phyloP scores from a whole-genome alignment of 64 coral and sea anemone genomes.

The Stichodactyla helianthus region DNA sequence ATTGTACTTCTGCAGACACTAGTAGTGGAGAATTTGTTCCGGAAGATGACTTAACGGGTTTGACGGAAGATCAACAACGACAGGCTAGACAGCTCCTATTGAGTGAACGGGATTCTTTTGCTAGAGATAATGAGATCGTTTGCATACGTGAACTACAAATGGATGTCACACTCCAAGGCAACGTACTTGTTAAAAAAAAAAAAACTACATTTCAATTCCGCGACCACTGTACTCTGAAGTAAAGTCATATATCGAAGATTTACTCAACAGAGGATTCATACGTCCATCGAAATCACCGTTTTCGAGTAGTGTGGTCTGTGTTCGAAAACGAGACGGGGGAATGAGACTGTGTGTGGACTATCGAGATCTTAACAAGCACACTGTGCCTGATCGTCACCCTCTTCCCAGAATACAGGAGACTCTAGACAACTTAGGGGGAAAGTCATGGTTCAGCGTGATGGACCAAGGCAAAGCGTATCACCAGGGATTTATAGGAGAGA shows the following conservation, averaged over 20 bases:
- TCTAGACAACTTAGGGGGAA: slow-evolving; percentile 42
- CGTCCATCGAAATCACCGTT: slow-evolving; percentile 31
- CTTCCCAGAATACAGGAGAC: slow-evolving; percentile 38
- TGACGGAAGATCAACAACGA: slow-evolving; percentile 13
- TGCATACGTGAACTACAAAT: slow-evolving; percentile 35
- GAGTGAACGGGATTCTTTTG: slow-evolving; percentile 2
- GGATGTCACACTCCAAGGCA: slow-evolving; percentile 20
- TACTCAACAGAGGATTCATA: slow-evolving; percentile 26
- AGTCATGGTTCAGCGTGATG: slow-evolving; percentile 31
- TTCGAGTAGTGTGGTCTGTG: slow-evolving; percentile 22
- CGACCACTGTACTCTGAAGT: slow-evolving; percentile 25
- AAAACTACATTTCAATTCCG: slow-evolving; percentile 28
- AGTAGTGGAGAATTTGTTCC: neutral
- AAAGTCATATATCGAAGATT: slow-evolving; percentile 27
- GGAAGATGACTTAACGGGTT: slow-evolving; percentile 36
- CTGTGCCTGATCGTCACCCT: slow-evolving; percentile 28
- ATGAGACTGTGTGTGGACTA: slow-evolving; percentile 33
- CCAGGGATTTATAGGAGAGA: slow-evolving; percentile 15
- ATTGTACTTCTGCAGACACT: too few species aligned
- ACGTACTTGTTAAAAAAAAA: slow-evolving; percentile 23
- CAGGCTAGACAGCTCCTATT: slow-evolving; percentile 23
- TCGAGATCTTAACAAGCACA: slow-evolving; percentile 30
- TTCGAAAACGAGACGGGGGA: slow-evolving; percentile 3
- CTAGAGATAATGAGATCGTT: slow-evolving; percentile 18
- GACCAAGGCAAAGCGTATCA: slow-evolving; percentile 47